Conservation (phyloP, 2,888 invertebrate genomes). For the Achlya flavicornis region DNA sequence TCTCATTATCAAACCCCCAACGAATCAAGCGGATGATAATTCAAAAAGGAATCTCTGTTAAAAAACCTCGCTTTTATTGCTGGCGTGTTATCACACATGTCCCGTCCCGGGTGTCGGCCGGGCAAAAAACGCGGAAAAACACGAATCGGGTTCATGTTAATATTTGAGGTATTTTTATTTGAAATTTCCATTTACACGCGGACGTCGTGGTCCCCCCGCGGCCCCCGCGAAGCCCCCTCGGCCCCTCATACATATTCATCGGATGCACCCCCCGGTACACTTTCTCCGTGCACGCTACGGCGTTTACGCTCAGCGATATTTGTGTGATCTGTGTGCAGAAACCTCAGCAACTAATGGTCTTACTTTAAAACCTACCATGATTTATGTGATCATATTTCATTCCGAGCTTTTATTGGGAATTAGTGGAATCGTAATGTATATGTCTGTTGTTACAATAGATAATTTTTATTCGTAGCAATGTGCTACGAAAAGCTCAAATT, state of each 20-base stretch:
- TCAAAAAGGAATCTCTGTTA: conserved; percentile 45
- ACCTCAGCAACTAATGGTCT: conserved; percentile 56
- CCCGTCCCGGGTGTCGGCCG: conserved; percentile 40
- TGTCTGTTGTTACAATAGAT: neutral
- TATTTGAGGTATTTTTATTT: conserved; percentile 84
- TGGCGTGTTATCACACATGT: conserved; percentile 70
- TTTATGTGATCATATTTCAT: conserved; percentile 49
- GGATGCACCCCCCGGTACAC: conserved; percentile 84
- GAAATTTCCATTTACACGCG: conserved; percentile 83
- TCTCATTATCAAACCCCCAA: conserved; percentile 24
- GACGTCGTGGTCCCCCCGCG: conserved; percentile 30
- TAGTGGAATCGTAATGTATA: neutral
- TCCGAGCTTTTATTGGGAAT: conserved; percentile 14
- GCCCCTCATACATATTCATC: conserved; percentile 86
- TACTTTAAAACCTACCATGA: conserved; percentile 46
- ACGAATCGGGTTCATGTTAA: conserved; percentile 82
- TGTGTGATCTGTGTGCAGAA: conserved; percentile 60
- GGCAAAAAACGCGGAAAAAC: conserved; percentile 69
- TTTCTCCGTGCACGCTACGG: conserved; percentile 64
- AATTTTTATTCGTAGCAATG: neutral
- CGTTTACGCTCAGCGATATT: conserved; percentile 44
- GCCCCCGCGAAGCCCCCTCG: conserved; percentile 30
- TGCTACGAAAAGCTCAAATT: neutral
- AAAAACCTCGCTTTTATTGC: conserved; percentile 53
- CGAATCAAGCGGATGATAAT: conserved; percentile 40